Evolutionary conservation across 2,113 vertebrate genomes (phyloP), one percentile per base, ranked within the genome.

Genomic region (Apodemus speciosus): DNA sequence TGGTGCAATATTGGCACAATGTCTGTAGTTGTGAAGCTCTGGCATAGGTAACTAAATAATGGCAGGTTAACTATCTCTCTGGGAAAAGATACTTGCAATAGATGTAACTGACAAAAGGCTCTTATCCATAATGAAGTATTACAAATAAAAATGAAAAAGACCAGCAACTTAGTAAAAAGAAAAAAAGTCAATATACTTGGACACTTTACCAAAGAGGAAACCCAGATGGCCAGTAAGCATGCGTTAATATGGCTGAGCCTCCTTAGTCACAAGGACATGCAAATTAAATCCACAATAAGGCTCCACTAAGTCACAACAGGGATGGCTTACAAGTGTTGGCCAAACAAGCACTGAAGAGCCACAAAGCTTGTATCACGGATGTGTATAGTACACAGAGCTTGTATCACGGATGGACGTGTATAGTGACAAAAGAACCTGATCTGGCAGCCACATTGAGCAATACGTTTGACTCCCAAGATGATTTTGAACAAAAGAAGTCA

Each of bases 101-200:
- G 81, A 27, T 86, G 5, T 69, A 75, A 75, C 23, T 68, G 80
- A 32, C 71, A 81, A 20, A 43, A 14, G 27, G 30, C 27, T 85
- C 85, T 18, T 68, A 80, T 69, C 9, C n/a, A 79, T 75, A 73
- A 68, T 89, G n/a, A 92, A 86, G 15, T 91, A 77, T 66, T 79
- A 32, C 38, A 91, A 51, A 80, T 89, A 56, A 51, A n/a, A 85
- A 85, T 73, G 77, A 84, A n/a, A 76, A 88, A 85, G 71, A 77
- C 56, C 64, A 72, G 40, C 7, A 91, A 25, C 60, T 56, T 32
- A 68, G 53, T 64, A 77, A 88, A 64, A 49, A 56, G 21, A 77
- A 49, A 58, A 53, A 35, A 35, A 77, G 51, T 40, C 56, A 66
- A 32, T 66, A 68, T 64, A 43, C 56, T 79, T 72, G 18, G 76